Conservation (phyloP, 1,140 invertebrate species). For the Dendrolimus kikuchii region DNA sequence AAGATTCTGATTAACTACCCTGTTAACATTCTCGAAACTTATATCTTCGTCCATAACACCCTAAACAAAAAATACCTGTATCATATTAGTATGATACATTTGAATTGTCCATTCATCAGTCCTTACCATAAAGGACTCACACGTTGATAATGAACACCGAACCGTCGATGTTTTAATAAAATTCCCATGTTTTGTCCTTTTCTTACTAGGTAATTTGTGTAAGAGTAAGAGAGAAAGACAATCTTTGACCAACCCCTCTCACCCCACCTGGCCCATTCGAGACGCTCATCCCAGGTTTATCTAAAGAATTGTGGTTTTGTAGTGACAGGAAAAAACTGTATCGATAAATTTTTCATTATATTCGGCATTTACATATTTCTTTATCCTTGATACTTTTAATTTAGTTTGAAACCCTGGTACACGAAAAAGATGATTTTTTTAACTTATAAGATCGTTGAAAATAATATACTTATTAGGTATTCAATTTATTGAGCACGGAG, state of each 20-base stretch:
- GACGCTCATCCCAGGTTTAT: conserved; percentile 39
- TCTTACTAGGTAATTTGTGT: conserved; percentile 7
- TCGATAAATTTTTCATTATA: conserved; percentile 5
- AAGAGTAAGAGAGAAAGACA: conserved; percentile 13
- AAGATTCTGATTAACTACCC: no score
- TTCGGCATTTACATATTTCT: neutral
- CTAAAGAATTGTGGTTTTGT: conserved; percentile 17
- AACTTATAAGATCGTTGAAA: no score
- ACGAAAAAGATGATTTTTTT: no score
- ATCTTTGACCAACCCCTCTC: conserved; percentile 14
- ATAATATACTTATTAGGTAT: no score
- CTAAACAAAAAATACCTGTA: conserved; percentile 14
- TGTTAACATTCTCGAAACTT: no score
- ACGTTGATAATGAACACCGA: conserved; percentile 45
- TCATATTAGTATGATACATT: conserved; percentile 34
- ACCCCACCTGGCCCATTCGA: conserved; percentile 30
- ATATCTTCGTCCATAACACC: no score
- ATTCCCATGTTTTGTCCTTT: conserved; percentile 22
- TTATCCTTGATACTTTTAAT: neutral
- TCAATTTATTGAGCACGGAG: no score
- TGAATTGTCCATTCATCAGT: conserved; percentile 32
- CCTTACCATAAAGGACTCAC: conserved; percentile 42
- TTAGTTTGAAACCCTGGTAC: no score
- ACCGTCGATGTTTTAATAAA: conserved; percentile 45
- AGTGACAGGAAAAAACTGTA: conserved; percentile 8